Evolutionary conservation across 2,113 vertebrate species (phyloP), one percentile per base, ranked within the genome.

Genomic region (Hypanus sabinus): DNA sequence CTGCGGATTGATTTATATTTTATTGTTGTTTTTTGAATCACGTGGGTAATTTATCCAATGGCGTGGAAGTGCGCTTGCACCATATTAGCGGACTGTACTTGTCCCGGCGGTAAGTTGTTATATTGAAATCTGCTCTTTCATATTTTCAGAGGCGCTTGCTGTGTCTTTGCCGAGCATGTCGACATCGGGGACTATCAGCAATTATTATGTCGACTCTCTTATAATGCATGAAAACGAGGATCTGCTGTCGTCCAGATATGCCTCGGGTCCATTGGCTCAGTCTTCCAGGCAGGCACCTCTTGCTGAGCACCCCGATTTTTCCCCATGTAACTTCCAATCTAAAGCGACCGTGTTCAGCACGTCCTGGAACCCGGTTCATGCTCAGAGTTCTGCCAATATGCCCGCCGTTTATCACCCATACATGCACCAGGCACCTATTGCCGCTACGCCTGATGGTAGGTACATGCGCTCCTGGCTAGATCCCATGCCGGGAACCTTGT

Each of bases 1-100:
- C 96, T 96, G 97, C 97, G 97, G 98, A 98, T 98, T 99, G 98
- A 99, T 99, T 99, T 99, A 99, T 98, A 97, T 97, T 98, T 98
- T 99, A 99, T 99, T 99, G 98, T 99, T 98, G 98, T 96, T 96
- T 96, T 96, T 95, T 96, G 96, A 96, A 96, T 95, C 98, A 99
- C 98, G 98, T 98, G 98, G 95, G 94, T 94, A 94, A 94, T 95
- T 96, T 95, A 96, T 96, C 98, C 98, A 99, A 99, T 98, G 95
- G 97, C 96, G 96, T 94, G 95, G 95, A 96, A 95, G 97, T 96
- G 96, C 97, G 97, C 95, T 96, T 97, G 96, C 97, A 97, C 98
- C 97, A 98, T 98, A 98, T 98, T 97, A 98, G 97, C 97, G 97
- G 97, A 97, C 98, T 98, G 98, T 98, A 98, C 97, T 97, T 96